Base-by-base conservation (phyloP, 2,797 vertebrate species). In the Catostomus latipinnis region DNA sequence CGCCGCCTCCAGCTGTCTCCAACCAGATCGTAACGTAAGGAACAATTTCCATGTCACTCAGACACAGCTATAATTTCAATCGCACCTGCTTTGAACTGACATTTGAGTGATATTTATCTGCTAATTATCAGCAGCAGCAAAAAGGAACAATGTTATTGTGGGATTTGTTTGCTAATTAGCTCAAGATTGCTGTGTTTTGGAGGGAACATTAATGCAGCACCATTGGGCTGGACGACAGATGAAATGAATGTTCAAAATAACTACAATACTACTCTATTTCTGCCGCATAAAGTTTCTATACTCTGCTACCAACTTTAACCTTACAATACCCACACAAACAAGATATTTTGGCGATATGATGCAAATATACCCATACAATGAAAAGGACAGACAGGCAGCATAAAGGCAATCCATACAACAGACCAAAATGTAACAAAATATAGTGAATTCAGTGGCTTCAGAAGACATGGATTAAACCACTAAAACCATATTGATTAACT, bases 1-100 rank as follows among this genome's bases (percentile, higher is more conserved):
- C 8, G 43, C 1, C 1, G 6, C 53, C 70, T 66, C 61, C 53
- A 50, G n/a, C 68, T 53, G 18, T 65, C 6, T 46, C 52, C 49
- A 16, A 45, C 22, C 6, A 3, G 49, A 56, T 18, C 70, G 18
- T 16, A 58, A 57, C 6, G 6, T 8, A 48, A 9, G 70, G 54
- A 48, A 48, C 54, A 48, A 71, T 79, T 62, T 66, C 50, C 80
- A 85, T 73, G 60, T 71, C 80, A 52, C 14, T 10, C n/a, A 14
- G 8, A 63, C 79, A 53, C 73, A 70, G 74, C 80, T 76, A 22
- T 71, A 49, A 74, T 9, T 43, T 3, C 0, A 13, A 13, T 12
- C 66, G 49, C 86, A 89, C 85, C 88, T 87, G 88, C 75, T 48
- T 45, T 65, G 48, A 57, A 34, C 34, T 34, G 34, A 34, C 46